Percentiles rank a stretch among this genome's conserved stretches.
These are phyloP conservation scores for Eutolmus rufibarbis DNA, from an alignment of 2,888 invertebrate species.

Conservation along the genomic window DNA sequence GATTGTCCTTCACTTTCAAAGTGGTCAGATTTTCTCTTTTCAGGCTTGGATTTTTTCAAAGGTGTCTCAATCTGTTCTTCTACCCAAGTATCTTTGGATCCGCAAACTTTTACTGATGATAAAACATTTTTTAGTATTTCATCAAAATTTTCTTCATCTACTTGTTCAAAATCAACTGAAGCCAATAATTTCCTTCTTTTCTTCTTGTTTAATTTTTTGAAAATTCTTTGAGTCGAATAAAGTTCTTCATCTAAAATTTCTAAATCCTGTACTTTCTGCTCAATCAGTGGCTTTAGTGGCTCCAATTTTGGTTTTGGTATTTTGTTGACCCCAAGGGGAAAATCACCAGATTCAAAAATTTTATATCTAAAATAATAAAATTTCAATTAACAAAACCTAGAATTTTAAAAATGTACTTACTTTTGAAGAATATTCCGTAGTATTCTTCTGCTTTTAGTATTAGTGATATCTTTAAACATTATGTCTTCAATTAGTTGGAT, in stretches of 20 bases:
- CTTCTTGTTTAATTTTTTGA: conserved; percentile 63
- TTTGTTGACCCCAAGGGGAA: conserved; percentile 72
- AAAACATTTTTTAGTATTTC: conserved; percentile 50
- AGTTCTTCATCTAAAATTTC: conserved; percentile 66
- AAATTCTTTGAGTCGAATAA: conserved; percentile 56
- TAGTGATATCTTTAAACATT: conserved; percentile 64
- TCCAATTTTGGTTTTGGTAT: conserved; percentile 62
- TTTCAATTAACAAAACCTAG: conserved; percentile 23
- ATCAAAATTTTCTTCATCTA: conserved; percentile 58
- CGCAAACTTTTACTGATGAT: neutral
- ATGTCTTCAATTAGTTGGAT: conserved; percentile 65
- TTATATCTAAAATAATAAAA: conserved; percentile 65
- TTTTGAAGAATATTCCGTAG: conserved; percentile 65
- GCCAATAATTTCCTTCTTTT: conserved; percentile 58
- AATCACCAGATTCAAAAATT: conserved; percentile 68
- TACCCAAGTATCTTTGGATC: conserved; percentile 56
- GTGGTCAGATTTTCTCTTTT: conserved; percentile 1
- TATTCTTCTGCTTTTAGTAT: conserved; percentile 67
- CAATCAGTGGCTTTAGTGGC: conserved; percentile 53
- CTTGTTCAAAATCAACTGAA: conserved; percentile 55
- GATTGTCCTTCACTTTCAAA: conserved; percentile 47
- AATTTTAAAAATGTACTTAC: conserved; percentile 56
- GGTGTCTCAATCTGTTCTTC: conserved; percentile 57
- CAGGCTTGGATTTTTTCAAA: conserved; percentile 39
- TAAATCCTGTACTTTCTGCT: conserved; percentile 61